Evolutionary conservation across 2,797 vertebrate genomes (phyloP).

Genomic region (Otolemur crassicaudatus): DNA sequence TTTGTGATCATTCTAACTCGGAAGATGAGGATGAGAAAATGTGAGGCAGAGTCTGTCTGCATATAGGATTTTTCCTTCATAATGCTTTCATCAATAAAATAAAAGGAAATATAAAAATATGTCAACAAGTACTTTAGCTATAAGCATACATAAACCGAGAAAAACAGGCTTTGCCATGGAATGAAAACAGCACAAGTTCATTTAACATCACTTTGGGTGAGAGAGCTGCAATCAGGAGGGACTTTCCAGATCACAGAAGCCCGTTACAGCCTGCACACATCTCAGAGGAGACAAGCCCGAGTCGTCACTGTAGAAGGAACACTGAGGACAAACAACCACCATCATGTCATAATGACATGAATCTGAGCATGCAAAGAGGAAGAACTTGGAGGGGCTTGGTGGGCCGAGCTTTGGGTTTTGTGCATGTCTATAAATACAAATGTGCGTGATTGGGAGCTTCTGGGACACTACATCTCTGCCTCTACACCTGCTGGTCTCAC

Average conservation of each 20-base stretch:
- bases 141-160: neutral
- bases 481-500: neutral
- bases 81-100: neutral
- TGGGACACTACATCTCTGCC: neutral
- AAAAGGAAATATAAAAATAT: neutral
- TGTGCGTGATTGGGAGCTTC: rapidly evolving
- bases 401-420: neutral
- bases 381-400: neutral
- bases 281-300: neutral
- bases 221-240: neutral
- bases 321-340: neutral
- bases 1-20: neutral
- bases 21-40: neutral
- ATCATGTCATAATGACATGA: neutral
- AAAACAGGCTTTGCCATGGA: neutral
- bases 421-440: neutral
- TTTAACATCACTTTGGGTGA: neutral
- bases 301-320: neutral
- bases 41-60: neutral
- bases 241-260: neutral
- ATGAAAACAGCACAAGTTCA: neutral
- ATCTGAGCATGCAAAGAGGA: neutral
- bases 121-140: neutral
- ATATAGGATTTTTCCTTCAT: conserved; percentile 16
- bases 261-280: neutral